Evolutionary conservation across 2,113 vertebrate genomes (phyloP).

Genomic region (Sinocyclocheilus grahami): DNA sequence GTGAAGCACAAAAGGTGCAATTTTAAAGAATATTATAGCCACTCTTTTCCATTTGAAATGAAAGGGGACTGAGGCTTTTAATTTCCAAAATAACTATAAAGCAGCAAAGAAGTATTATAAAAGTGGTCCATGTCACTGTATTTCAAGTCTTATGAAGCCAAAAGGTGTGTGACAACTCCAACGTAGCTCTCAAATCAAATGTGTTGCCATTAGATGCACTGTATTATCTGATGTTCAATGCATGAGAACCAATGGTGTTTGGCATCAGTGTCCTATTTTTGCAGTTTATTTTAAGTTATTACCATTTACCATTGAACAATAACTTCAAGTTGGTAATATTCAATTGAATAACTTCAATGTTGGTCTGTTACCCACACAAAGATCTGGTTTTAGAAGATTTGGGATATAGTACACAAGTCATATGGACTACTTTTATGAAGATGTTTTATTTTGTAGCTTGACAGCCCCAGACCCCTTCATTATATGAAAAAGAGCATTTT

Average conservation of each 20-base stretch:
- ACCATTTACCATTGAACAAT: neutral
- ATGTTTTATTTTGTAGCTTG: neutral
- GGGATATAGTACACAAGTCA: neutral
- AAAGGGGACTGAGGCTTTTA: neutral
- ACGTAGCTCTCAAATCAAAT: neutral
- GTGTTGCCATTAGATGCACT: neutral
- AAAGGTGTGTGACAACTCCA: neutral
- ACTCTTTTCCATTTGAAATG: neutral
- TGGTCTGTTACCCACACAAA: too few species aligned
- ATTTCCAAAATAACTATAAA: neutral
- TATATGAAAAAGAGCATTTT: neutral
- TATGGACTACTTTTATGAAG: neutral
- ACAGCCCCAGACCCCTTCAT: too few species aligned
- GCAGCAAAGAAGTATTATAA: neutral
- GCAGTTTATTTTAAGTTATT: neutral
- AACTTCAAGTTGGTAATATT: too few species aligned
- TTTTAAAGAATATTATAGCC: neutral
- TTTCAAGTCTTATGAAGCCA: neutral
- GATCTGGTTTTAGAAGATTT: neutral
- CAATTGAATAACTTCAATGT: too few species aligned
- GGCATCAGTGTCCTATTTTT: neutral
- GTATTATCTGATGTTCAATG: neutral
- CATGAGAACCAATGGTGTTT: neutral
- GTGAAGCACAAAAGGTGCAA: neutral
- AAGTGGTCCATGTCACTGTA: neutral